Evolutionary conservation across 35 echinoderm and acorn worm genomes (phyloP).

Genomic region (Patiria miniata): DNA sequence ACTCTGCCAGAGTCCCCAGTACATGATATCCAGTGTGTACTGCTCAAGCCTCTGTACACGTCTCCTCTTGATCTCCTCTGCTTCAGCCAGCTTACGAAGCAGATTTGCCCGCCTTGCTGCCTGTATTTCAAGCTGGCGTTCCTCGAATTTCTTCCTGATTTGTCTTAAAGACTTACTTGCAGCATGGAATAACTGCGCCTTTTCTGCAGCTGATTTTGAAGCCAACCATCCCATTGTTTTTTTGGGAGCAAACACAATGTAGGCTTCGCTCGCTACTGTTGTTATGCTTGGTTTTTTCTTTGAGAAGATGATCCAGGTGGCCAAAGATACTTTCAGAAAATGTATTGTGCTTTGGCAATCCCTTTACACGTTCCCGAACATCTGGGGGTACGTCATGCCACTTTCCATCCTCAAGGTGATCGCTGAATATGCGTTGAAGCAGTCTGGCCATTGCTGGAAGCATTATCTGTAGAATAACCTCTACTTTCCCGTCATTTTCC

Average conservation of each 20-base stretch:
- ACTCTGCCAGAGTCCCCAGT: constrained; percentile 48
- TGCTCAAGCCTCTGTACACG: neutral
- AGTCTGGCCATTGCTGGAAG: constrained; percentile 40
- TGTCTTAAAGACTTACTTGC: neutral
- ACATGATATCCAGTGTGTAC: neutral
- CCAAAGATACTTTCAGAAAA: constrained; percentile 61
- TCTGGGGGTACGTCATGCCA: constrained; percentile 36
- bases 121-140: constrained; percentile 30
- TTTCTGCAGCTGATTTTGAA: neutral
- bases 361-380: neutral
- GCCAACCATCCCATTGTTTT: constrained; percentile 35
- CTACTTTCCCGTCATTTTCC: constrained; percentile 32
- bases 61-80: constrained; percentile 27
- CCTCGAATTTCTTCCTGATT: neutral
- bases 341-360: constrained; percentile 65
- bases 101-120: constrained; percentile 9
- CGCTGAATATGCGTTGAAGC: constrained; percentile 46
- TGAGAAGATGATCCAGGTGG: constrained; percentile 27
- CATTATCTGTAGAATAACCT: constrained; percentile 34
- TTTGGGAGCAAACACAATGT: constrained; percentile 50
- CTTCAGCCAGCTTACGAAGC: neutral
- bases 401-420: constrained; percentile 44
- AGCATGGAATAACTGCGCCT: constrained; percentile 1
- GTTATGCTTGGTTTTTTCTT: constrained; percentile 45
- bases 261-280: constrained; percentile 41